Evolutionary conservation across 2,888 invertebrate genomes (phyloP).

Genomic region (Drosophila mimetica): DNA sequence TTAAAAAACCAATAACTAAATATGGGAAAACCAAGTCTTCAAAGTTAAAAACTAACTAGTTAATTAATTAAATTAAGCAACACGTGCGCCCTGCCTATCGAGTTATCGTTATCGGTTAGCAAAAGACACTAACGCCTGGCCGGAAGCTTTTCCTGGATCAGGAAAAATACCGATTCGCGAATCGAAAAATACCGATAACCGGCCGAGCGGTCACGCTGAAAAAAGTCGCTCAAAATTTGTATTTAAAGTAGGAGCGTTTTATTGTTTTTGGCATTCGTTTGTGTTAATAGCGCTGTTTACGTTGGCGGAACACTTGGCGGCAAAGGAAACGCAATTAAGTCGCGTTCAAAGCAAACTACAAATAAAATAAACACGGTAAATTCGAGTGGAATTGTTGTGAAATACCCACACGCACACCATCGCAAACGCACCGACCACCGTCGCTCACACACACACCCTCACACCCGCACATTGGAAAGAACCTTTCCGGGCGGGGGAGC

Average conservation of each 20-base stretch:
- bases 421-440: background rate
- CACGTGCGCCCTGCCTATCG: background rate
- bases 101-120: background rate
- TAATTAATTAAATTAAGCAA: background rate
- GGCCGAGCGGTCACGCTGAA: no score
- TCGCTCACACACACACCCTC: slow-evolving; percentile 23
- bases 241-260: slow-evolving; percentile 63
- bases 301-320: slow-evolving; percentile 36
- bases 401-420: slow-evolving; percentile 39
- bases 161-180: no score
- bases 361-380: slow-evolving; percentile 14
- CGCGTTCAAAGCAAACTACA: slow-evolving; percentile 13
- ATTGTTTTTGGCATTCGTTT: slow-evolving; percentile 71
- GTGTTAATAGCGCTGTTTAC: slow-evolving; percentile 57
- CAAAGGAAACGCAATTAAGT: slow-evolving; percentile 18
- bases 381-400: slow-evolving; percentile 36
- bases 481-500: slow-evolving; percentile 32
- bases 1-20: background rate
- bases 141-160: no score
- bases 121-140: background rate
- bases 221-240: slow-evolving; percentile 10
- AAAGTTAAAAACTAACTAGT: no score
- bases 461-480: slow-evolving; percentile 53
- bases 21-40: background rate
- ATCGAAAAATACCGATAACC: no score